Percentiles rank a stretch among this genome's conserved stretches.
Evolutionary conservation across 2,113 vertebrate species (phyloP).

Genomic region (Heterochromis multidens): DNA sequence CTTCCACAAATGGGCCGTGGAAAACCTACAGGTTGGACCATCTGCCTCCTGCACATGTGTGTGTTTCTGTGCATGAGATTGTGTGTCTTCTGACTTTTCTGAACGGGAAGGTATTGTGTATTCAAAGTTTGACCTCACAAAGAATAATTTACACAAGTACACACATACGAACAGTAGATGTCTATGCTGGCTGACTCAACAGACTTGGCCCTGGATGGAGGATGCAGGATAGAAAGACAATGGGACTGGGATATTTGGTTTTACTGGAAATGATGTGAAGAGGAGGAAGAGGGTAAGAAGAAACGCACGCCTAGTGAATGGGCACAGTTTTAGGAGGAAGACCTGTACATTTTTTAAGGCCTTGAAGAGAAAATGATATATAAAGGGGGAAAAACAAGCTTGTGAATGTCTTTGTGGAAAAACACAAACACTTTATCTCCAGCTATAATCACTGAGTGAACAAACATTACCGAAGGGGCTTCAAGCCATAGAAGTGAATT

Average conservation of each 20-base stretch:
- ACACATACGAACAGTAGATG: neutral
- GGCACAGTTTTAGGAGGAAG: neutral
- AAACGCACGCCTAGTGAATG: neutral
- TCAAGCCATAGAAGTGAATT: constrained; percentile 6
- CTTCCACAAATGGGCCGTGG: constrained; percentile 28
- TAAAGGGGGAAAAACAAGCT: constrained; percentile 11
- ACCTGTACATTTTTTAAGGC: constrained; percentile 23
- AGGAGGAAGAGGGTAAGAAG: neutral
- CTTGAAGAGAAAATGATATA: neutral
- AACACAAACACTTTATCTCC: neutral
- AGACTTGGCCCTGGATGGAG: constrained; percentile 26
- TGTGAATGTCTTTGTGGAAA: constrained; percentile 21
- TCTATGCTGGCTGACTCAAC: constrained; percentile 39
- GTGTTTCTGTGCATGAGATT: neutral
- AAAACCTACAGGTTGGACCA: constrained; percentile 54
- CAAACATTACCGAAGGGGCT: constrained; percentile 9
- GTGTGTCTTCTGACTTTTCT: constrained; percentile 9
- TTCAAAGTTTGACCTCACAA: constrained; percentile 29
- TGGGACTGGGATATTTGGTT: constrained; percentile 19
- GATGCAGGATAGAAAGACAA: constrained; percentile 29
- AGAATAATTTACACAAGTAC: neutral
- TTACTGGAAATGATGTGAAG: constrained; percentile 34
- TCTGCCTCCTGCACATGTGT: constrained; percentile 20
- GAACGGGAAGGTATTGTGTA: constrained; percentile 33
- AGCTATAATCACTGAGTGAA: neutral